Conservation (phyloP, 2,113 vertebrate species). For the Pangasianodon hypophthalmus region DNA sequence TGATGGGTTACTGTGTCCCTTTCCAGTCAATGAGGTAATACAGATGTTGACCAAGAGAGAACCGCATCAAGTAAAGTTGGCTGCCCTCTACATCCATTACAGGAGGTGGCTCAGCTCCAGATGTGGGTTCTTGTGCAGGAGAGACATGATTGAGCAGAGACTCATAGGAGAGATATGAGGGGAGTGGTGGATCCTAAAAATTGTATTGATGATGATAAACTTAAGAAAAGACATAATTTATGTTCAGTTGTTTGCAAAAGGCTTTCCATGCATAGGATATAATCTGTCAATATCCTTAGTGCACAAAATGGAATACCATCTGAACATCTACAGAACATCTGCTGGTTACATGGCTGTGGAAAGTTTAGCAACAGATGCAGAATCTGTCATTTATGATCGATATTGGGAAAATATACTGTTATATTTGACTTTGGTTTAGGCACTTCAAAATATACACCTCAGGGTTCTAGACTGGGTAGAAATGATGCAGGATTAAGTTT, state of each 20-base stretch:
- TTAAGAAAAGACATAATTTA: neutral
- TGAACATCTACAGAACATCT: too few species aligned
- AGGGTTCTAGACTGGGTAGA: neutral
- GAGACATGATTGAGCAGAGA: neutral
- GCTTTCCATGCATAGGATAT: neutral
- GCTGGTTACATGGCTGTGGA: neutral
- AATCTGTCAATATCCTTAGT: neutral
- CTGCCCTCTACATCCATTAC: neutral
- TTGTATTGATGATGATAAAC: neutral
- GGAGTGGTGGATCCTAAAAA: neutral
- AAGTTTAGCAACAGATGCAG: neutral
- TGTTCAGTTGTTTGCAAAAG: neutral
- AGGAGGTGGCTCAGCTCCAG: neutral
- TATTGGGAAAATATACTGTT: neutral
- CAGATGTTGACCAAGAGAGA: neutral
- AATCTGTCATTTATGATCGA: neutral
- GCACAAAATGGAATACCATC: neutral
- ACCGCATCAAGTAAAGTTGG: neutral
- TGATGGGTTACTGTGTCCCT: neutral
- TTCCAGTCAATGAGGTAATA: neutral
- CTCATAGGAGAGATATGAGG: neutral
- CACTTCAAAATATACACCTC: neutral
- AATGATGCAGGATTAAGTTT: neutral
- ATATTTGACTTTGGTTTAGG: neutral
- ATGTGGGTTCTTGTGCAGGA: neutral